Base-by-base conservation (phyloP, 2,113 vertebrate genomes). In the Megaleporinus macrocephalus region DNA sequence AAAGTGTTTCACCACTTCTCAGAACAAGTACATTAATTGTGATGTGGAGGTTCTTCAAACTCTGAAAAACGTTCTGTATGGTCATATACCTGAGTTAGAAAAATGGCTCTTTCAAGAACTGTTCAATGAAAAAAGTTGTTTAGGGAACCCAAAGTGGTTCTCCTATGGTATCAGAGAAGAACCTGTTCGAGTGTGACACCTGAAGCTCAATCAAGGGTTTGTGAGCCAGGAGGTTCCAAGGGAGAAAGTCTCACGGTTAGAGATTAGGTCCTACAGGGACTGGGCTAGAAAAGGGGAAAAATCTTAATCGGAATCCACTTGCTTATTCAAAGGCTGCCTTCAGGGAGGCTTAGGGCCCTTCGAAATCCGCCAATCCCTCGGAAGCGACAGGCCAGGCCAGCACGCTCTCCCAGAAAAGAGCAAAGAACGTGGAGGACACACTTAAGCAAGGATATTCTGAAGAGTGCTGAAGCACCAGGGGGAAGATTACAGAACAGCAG, bases 141-240 rank as follows among this genome's bases (percentile, higher is more conserved):
- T n/a, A 57, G 55, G 55, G 18, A 57, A 57, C 55, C 55, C 55
- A 57, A 57, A 57, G 41, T 44, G 41, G 41, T 44, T 44, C 41
- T 11, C 6, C 33, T 36, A 22, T 55, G 4, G 53, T 6, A 20
- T 22, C 18, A 20, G 1, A 22, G 78, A 84, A 72, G 41, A 80
- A 81, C 78, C n/a, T 78, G 80, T 47, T 71, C 29, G 47, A 10
- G 1, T 18, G 14, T 73, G 71, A 83, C 83, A 80, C 87, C 30
- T 27, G 57, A 47, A 62, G 80, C 80, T 59, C 73, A 69, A 22
- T 27, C 57, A 62, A 78, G 72, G 87, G 82, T 86, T 27, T 83
- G 76, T 13, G 85, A 81, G 66, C 24, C 22, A 57, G 49, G 20
- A 82, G 87, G 83, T 92, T 89, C 86, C 90, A 92, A 91, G 84